phyloP scores from a whole-genome alignment of 2,113 vertebrate genomes.

The Muntiacus muntjak region DNA sequence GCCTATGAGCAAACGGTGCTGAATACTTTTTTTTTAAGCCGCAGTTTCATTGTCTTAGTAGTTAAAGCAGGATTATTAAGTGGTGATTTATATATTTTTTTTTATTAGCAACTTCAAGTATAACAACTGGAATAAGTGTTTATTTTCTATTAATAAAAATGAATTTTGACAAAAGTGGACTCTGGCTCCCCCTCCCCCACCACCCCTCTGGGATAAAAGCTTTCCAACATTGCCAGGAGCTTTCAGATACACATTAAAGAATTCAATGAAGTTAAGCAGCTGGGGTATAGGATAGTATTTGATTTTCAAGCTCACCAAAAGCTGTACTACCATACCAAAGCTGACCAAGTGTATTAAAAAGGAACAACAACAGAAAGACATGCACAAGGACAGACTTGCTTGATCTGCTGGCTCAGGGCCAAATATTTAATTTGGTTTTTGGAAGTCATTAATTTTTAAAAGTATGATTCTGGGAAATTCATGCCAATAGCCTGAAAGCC shows the following conservation, averaged over 20 bases:
- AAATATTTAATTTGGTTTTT: slow-evolving; percentile 51
- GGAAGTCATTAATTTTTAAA: slow-evolving; percentile 35
- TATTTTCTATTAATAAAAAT: slow-evolving; percentile 90
- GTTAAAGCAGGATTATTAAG: slow-evolving; percentile 57
- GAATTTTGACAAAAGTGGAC: slow-evolving; percentile 81
- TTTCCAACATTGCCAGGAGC: slow-evolving; percentile 38
- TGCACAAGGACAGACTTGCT: slow-evolving; percentile 61
- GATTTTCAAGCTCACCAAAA: slow-evolving; percentile 59
- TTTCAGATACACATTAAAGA: slow-evolving; percentile 60
- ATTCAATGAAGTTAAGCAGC: slow-evolving; percentile 43
- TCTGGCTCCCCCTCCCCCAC: slow-evolving; percentile 59
- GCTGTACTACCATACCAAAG: slow-evolving; percentile 64
- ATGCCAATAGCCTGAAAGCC: slow-evolving; percentile 40
- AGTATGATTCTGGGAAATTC: slow-evolving; percentile 5
- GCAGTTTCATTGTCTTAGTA: slow-evolving; percentile 60
- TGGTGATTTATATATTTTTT: slow-evolving; percentile 63
- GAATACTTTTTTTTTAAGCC: slow-evolving; percentile 53
- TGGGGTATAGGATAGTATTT: slow-evolving; percentile 48
- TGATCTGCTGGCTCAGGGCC: slow-evolving; percentile 68
- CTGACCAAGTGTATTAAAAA: slow-evolving; percentile 42
- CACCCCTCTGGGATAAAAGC: slow-evolving; percentile 25
- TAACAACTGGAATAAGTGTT: slow-evolving; percentile 75
- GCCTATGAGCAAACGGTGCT: slow-evolving; percentile 67
- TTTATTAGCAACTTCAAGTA: slow-evolving; percentile 77
- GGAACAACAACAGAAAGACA: neutral